phyloP scores from a whole-genome alignment of 37 sponge, comb jelly and placozoan species.

The Dysidea cf. avara region DNA sequence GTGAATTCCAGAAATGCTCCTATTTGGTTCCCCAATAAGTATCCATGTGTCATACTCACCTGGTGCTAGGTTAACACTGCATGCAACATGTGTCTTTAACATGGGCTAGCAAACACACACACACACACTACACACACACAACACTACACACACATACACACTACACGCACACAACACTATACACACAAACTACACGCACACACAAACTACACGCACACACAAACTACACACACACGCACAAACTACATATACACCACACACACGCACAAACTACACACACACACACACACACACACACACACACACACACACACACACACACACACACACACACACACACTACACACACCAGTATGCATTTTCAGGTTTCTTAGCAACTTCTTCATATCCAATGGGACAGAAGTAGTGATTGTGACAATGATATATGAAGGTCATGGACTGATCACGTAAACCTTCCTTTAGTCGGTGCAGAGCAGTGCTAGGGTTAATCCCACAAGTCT shows the following conservation, averaged over 20 bases:
- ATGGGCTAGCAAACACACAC: too few species aligned
- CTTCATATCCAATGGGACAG: conserved; percentile 88
- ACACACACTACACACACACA: too few species aligned
- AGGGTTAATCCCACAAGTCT: conserved; percentile 63
- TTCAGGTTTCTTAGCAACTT: conserved; percentile 48
- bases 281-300: conserved; percentile 5
- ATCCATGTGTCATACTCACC: conserved; percentile 65
- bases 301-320: neutral
- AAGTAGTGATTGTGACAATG: conserved; percentile 89
- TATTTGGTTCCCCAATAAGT: conserved; percentile 80
- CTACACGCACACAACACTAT: too few species aligned
- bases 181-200: too few species aligned
- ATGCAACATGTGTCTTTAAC: neutral
- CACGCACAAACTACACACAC: neutral
- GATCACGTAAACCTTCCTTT: conserved; percentile 65
- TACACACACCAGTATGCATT: conserved; percentile 72
- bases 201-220: too few species aligned
- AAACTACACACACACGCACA: conserved; percentile 1
- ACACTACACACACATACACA: too few species aligned
- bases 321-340: neutral
- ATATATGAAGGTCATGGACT: conserved; percentile 64
- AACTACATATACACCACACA: conserved; percentile 11
- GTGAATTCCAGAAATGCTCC: conserved; percentile 66
- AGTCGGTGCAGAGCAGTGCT: conserved; percentile 49
- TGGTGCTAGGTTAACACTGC: conserved; percentile 40